Percentiles rank a stretch among this genome's conserved stretches.
Conservation (phyloP, 2,113 vertebrate genomes). For the Stercorarius parasiticus region DNA sequence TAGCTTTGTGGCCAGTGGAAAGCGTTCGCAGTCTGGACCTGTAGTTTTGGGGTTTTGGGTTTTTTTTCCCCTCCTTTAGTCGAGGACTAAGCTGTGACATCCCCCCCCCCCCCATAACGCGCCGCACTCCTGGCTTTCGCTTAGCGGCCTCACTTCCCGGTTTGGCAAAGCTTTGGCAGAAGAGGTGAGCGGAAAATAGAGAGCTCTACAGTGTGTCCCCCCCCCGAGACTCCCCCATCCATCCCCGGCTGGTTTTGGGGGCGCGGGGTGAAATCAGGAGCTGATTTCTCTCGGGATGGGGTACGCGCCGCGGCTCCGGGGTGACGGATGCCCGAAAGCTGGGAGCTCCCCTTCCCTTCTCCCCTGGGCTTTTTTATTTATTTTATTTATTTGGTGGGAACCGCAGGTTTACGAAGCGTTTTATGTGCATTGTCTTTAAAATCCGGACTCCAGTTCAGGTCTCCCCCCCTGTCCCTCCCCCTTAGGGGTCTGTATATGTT, state of each 20-base stretch:
- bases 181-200: background rate
- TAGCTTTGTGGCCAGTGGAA: conserved; percentile 30
- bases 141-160: background rate
- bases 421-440: conserved; percentile 46
- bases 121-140: conserved; percentile 22
- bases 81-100: conserved; percentile 36
- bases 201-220: background rate
- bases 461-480: background rate
- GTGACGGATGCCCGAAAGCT: background rate
- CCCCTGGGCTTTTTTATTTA: background rate
- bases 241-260: background rate
- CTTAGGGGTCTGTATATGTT: conserved; percentile 70
- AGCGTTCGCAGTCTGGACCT: conserved; percentile 26
- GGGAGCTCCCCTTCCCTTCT: background rate
- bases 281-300: conserved; percentile 33
- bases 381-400: background rate
- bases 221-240: background rate
- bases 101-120: background rate
- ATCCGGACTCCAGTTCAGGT: conserved; percentile 39
- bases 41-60: background rate
- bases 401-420: conserved; percentile 31
- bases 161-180: conserved; percentile 6
- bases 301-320: background rate
- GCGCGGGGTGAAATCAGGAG: background rate
- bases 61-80: background rate